Percentiles rank a stretch among this genome's conserved stretches.
Evolutionary conservation across 2,888 invertebrate genomes (phyloP).

Genomic region (Phymatocera aterrima): DNA sequence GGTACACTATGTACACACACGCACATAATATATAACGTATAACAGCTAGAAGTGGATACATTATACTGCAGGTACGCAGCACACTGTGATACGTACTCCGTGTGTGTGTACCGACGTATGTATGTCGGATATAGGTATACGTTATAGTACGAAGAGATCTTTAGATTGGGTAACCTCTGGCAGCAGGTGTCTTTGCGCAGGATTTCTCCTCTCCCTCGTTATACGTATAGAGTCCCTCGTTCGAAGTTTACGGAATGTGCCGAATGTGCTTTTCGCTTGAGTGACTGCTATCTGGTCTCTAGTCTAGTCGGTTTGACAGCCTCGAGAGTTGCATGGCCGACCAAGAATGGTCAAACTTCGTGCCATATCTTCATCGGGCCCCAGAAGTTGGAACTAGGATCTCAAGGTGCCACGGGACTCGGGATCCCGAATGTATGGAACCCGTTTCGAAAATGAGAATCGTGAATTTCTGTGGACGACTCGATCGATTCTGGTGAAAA

Average conservation of each 20-base stretch:
- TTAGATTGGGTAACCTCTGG: constrained; percentile 30
- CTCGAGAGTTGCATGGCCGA: neutral
- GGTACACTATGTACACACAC: too few species aligned
- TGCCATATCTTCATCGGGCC: too few species aligned
- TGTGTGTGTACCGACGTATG: neutral
- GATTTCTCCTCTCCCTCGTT: too few species aligned
- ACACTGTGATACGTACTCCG: neutral
- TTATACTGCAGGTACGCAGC: neutral
- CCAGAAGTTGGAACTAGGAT: too few species aligned
- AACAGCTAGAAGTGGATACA: too few species aligned
- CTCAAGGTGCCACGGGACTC: neutral
- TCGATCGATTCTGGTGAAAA: too few species aligned
- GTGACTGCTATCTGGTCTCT: neutral
- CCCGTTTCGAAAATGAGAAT: too few species aligned
- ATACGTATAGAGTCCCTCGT: neutral
- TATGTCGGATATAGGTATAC: neutral
- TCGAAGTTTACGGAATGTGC: too few species aligned
- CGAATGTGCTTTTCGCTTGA: neutral
- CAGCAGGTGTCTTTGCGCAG: constrained; percentile 40
- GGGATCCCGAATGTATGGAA: too few species aligned
- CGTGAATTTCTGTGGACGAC: too few species aligned
- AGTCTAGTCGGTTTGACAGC: neutral
- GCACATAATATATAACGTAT: too few species aligned
- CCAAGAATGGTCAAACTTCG: too few species aligned
- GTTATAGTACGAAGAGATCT: neutral